phyloP scores from a whole-genome alignment of 2,888 invertebrate genomes.

The Agrotis segetum region DNA sequence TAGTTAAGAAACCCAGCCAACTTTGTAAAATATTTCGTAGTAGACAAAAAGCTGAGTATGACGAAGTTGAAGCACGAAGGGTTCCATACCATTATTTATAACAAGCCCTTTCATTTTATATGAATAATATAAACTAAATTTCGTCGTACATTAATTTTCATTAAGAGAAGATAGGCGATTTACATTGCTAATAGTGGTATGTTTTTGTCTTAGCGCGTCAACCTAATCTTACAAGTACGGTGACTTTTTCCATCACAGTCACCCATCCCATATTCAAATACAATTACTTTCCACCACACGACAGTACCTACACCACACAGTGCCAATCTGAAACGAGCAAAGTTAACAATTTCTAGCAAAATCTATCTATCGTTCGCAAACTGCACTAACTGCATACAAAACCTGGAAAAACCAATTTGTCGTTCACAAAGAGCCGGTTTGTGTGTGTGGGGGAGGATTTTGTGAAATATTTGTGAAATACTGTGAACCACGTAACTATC shows the following conservation, averaged over 20 bases:
- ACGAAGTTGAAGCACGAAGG: too few species aligned
- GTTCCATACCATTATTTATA: too few species aligned
- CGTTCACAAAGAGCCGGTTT: slow-evolving; percentile 73
- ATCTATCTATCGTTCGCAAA: slow-evolving; percentile 53
- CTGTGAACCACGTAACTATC: slow-evolving; percentile 47
- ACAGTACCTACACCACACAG: slow-evolving; percentile 12
- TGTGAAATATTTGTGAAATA: slow-evolving; percentile 72
- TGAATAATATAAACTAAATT: too few species aligned
- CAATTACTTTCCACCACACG: slow-evolving; percentile 38
- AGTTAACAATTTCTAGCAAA: slow-evolving; percentile 59
- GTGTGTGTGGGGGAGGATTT: slow-evolving; percentile 69
- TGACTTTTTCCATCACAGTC: background rate
- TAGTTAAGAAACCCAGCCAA: too few species aligned
- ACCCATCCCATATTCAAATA: slow-evolving; percentile 47
- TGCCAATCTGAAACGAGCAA: slow-evolving; percentile 52
- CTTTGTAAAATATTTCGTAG: too few species aligned
- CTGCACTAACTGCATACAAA: slow-evolving; percentile 62
- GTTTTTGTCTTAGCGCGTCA: background rate
- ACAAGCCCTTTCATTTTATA: too few species aligned
- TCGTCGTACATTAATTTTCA: too few species aligned
- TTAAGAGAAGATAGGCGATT: too few species aligned
- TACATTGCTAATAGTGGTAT: background rate
- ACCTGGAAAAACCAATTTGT: slow-evolving; percentile 77
- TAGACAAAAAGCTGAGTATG: too few species aligned
- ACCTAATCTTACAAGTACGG: background rate